Evolutionary conservation across 2,797 vertebrate genomes (phyloP).

Genomic region (Tauraco hartlaubi): DNA sequence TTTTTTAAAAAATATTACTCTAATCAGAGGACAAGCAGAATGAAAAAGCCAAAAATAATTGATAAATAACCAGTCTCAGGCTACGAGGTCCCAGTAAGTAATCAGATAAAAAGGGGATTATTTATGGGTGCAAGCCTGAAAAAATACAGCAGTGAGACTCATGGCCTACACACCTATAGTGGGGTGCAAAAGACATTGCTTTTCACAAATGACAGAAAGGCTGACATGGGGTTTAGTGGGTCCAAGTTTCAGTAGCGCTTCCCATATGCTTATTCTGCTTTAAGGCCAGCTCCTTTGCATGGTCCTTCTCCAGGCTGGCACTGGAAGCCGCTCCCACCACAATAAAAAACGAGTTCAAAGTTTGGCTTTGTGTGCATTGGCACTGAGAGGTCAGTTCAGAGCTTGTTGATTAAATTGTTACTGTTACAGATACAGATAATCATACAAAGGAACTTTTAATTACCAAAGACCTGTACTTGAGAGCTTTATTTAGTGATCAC

Average conservation of each 20-base stretch:
- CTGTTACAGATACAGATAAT: not conserved
- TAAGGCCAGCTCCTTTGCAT: not conserved
- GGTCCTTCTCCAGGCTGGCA: not conserved
- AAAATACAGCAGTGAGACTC: not conserved
- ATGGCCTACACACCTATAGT: not conserved
- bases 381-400: not conserved
- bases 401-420: not conserved
- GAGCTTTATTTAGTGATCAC: not conserved
- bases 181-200: rapidly evolving
- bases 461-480: not conserved
- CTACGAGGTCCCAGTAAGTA: not conserved
- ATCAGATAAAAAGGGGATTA: not conserved
- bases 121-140: not conserved
- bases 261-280: not conserved
- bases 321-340: not conserved
- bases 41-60: not conserved
- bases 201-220: not conserved
- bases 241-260: not conserved
- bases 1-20: not conserved
- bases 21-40: not conserved
- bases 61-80: not conserved
- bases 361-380: not conserved
- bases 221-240: not conserved
- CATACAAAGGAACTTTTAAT: not conserved
- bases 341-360: not conserved